phyloP scores from a whole-genome alignment of 1,140 invertebrate genomes.

The Neodiprion virginianus region DNA sequence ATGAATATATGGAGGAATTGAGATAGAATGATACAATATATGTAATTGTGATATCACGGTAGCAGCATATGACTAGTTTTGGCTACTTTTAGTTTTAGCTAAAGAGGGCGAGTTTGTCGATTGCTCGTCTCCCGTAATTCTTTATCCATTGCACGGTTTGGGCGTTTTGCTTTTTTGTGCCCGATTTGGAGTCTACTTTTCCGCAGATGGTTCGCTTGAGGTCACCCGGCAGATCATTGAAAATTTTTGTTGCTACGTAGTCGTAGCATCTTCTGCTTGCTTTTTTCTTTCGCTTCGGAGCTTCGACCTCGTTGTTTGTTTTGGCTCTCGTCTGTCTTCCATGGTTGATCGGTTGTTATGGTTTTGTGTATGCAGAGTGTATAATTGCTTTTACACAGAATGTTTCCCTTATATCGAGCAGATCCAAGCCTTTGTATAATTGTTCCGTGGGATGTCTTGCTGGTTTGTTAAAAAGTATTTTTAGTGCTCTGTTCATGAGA shows the following conservation, averaged over 20 bases:
- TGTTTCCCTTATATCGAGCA: not conserved
- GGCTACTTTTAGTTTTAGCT: too few species aligned
- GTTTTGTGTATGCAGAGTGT: not conserved
- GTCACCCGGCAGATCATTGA: not conserved
- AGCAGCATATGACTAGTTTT: too few species aligned
- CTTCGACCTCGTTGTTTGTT: not conserved
- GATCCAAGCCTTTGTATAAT: not conserved
- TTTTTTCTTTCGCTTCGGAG: not conserved
- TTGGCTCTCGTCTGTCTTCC: not conserved
- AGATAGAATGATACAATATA: too few species aligned
- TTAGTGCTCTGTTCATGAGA: not conserved
- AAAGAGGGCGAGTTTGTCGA: too few species aligned
- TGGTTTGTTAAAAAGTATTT: not conserved
- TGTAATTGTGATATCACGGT: too few species aligned
- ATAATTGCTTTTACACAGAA: not conserved
- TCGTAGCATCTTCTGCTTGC: not conserved
- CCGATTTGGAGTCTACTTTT: not conserved
- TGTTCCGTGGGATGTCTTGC: not conserved
- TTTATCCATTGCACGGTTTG: too few species aligned
- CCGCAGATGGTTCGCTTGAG: not conserved
- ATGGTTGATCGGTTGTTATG: not conserved
- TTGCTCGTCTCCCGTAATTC: too few species aligned
- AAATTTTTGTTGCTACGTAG: not conserved
- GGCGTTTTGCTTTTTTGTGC: not conserved
- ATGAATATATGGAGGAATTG: too few species aligned